These are phyloP conservation scores for Chunga burmeisteri DNA, from an alignment of 2,113 vertebrate genomes.

Conservation along the genomic window DNA sequence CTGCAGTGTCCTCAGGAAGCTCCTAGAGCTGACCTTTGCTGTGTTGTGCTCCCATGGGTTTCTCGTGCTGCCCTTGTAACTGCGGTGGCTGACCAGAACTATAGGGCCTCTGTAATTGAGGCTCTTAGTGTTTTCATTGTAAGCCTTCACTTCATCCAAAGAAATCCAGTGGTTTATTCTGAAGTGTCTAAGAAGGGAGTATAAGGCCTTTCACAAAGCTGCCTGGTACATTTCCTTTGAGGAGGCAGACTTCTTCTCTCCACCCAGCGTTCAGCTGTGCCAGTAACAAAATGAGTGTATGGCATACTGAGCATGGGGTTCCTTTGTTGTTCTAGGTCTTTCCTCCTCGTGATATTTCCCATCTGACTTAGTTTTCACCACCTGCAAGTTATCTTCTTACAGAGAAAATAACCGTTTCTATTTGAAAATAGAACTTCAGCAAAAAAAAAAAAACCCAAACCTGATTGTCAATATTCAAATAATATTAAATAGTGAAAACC, in stretches of 20 bases:
- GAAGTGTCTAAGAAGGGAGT: constrained; percentile 14
- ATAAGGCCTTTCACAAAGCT: constrained; percentile 24
- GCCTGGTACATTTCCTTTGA: constrained; percentile 32
- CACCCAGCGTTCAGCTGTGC: constrained; percentile 30
- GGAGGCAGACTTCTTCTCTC: constrained; percentile 35
- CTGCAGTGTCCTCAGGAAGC: not conserved
- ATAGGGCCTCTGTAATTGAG: constrained; percentile 13
- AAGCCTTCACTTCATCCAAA: not conserved
- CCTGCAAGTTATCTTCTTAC: not conserved
- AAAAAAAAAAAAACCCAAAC: not conserved
- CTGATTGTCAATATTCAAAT: constrained; percentile 31
- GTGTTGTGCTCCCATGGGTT: not conserved
- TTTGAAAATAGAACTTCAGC: not conserved
- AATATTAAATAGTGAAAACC: constrained; percentile 19
- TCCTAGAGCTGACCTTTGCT: not conserved
- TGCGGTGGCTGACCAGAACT: constrained; percentile 12
- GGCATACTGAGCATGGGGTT: constrained; percentile 39
- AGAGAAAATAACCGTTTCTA: not conserved
- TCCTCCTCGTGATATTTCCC: not conserved
- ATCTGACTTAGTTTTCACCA: constrained; percentile 3
- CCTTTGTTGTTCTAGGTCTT: constrained; percentile 39
- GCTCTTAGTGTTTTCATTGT: constrained; percentile 27
- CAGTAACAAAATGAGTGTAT: constrained; percentile 25
- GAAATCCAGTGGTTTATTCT: constrained; percentile 40
- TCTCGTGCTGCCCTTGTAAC: not conserved